Evolutionary conservation across 2,797 vertebrate species (phyloP).

Genomic region (Parauchenoglanis punctatus): DNA sequence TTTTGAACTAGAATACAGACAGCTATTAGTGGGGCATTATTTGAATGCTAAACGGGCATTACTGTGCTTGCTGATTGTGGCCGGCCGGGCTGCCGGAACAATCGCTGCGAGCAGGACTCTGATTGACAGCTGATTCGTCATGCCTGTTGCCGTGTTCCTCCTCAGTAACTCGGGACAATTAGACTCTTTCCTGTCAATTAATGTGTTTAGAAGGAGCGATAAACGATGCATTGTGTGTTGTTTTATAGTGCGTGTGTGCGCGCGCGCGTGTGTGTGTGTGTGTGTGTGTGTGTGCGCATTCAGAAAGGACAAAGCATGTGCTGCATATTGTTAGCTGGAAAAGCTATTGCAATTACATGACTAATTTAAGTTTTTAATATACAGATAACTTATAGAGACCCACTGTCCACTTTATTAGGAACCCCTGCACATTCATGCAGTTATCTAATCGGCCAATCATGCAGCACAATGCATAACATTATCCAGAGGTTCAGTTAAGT

Average conservation of each 20-base stretch:
- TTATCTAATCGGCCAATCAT: too few relatives aligned
- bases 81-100: slow-evolving; percentile 45
- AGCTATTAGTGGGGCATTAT: slow-evolving; percentile 57
- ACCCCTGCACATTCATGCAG: too few relatives aligned
- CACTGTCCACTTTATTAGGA: too few relatives aligned
- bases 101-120: slow-evolving; percentile 58
- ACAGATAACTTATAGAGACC: neutral
- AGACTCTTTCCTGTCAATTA: slow-evolving; percentile 67
- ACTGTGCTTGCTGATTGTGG: slow-evolving; percentile 37
- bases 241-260: slow-evolving; percentile 32
- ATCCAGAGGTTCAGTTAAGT: too few relatives aligned
- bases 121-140: slow-evolving; percentile 75
- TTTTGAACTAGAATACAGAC: slow-evolving; percentile 58
- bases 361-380: neutral
- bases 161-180: slow-evolving; percentile 74
- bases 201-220: slow-evolving; percentile 48
- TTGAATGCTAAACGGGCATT: slow-evolving; percentile 48
- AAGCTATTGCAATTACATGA: neutral
- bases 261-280: slow-evolving; percentile 39
- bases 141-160: slow-evolving; percentile 70
- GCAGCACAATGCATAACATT: too few relatives aligned
- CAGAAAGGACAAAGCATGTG: slow-evolving; percentile 2
- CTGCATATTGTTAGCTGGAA: neutral
- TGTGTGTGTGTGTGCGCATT: neutral
- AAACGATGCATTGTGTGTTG: slow-evolving; percentile 42